phyloP scores from a whole-genome alignment of 1,140 invertebrate species.

The Drosophila burlai region DNA sequence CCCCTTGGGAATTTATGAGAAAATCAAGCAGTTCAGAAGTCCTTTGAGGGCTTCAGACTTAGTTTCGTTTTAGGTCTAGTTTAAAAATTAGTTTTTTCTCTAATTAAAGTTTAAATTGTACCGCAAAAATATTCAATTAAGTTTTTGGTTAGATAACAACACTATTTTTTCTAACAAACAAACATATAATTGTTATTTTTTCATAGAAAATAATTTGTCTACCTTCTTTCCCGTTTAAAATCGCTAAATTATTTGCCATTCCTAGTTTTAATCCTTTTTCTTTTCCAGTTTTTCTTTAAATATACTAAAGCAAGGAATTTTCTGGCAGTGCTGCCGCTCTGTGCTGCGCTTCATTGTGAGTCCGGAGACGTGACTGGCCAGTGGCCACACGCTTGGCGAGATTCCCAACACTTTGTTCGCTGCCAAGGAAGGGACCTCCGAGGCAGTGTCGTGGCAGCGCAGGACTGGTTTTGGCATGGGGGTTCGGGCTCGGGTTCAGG shows the following conservation, averaged over 20 bases:
- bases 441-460: not conserved
- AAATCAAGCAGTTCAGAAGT: not conserved
- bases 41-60: no score
- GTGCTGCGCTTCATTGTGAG: constrained; percentile 20
- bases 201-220: not conserved
- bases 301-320: not conserved
- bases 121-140: not conserved
- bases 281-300: not conserved
- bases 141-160: accelerated
- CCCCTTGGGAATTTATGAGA: not conserved
- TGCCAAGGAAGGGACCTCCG: constrained; percentile 10
- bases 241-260: not conserved
- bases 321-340: constrained; percentile 8
- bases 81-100: not conserved
- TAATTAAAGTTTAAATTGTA: not conserved
- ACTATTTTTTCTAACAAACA: not conserved
- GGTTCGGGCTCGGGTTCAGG: constrained; percentile 57
- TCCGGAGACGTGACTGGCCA: constrained; percentile 69
- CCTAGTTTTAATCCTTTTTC: not conserved
- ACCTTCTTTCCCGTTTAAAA: not conserved
- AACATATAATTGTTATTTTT: not conserved
- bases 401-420: constrained; percentile 60
- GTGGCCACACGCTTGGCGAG: constrained; percentile 67
- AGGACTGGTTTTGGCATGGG: not conserved
- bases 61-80: not conserved